Percentiles rank a stretch among this genome's conserved stretches.
phyloP scores from a whole-genome alignment of 2,888 invertebrate genomes.

The Eudemis profundana region DNA sequence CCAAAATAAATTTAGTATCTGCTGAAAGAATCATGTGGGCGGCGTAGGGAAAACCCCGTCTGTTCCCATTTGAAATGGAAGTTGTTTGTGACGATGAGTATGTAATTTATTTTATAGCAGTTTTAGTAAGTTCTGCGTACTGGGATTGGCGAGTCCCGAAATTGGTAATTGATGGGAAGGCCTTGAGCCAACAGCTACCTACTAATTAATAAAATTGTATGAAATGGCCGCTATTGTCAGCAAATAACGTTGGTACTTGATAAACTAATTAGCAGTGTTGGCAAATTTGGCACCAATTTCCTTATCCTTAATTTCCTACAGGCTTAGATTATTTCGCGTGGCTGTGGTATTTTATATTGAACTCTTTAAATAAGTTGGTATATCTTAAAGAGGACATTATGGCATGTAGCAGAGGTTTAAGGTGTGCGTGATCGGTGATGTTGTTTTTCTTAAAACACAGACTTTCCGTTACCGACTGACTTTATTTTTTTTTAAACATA shows the following conservation, averaged over 20 bases:
- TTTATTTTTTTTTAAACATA: too few species aligned
- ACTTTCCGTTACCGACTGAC: too few species aligned
- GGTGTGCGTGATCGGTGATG: too few species aligned
- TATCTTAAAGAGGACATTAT: conserved; percentile 21
- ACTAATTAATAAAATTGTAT: conserved; percentile 5
- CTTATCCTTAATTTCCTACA: conserved; percentile 7
- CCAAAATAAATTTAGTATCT: too few species aligned
- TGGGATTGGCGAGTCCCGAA: too few species aligned
- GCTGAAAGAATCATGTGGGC: too few species aligned
- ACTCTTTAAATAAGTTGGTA: conserved; percentile 24
- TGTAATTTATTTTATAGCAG: too few species aligned
- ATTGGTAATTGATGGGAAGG: not conserved
- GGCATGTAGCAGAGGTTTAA: conserved; percentile 5
- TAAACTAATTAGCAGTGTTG: conserved; percentile 4
- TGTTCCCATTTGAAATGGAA: too few species aligned
- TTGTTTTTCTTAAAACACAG: too few species aligned
- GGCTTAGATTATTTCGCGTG: conserved; percentile 22
- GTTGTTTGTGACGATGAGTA: conserved; percentile 5
- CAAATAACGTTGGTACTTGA: conserved; percentile 7
- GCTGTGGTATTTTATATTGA: conserved; percentile 27
- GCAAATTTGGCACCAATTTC: conserved; percentile 17
- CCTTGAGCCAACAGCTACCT: conserved; percentile 1
- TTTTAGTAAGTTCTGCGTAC: too few species aligned
- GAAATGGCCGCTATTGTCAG: conserved; percentile 7
- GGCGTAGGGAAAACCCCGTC: too few species aligned